Base-by-base conservation (phyloP, 2,113 vertebrate genomes). In the Bolborhynchus lineola region DNA sequence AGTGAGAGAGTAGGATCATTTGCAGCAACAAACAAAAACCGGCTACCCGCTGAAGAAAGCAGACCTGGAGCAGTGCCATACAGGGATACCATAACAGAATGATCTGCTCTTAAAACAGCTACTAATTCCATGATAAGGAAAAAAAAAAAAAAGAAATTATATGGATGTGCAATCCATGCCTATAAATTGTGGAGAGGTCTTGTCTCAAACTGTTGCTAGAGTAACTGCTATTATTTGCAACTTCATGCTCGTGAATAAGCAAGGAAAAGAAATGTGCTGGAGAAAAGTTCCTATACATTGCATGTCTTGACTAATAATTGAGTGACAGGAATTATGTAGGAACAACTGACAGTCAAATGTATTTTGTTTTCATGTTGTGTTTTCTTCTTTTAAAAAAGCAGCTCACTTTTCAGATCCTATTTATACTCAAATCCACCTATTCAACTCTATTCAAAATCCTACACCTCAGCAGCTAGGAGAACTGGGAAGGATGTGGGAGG, bases 301-400 rank as follows among this genome's bases (percentile, higher is more conserved):
- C 62, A 82, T 44, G 46, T 80, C 93, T 86, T 93, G 71, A 92
- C 77, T 96, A 92, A 93, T 76, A 92, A 93, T 39, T 90, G 78
- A 7, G 5, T 93, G 64, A 93, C 90, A 96, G 49, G 52, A 97
- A 87, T 92, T 93, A 95, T 63, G 62, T 31, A 94, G 84, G 65
- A 97, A 95, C 86, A 93, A 94, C 64, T 93, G 93, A 93, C 86
- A 95, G 71, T 63, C 87, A 95, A 86, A 95, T 76, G 67, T 80
- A 88, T 72, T 96, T 95, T 96, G 88, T 96, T 97, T 94, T 82
- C 7, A 35, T 82, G 50, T 88, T 88, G 28, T 94, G 82, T 92
- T 95, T 96, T 92, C 80, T 82, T 96, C 68, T 92, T 67, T 86
- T 46, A 95, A 95, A 71, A 91, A 47, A 80, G 28, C 96, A 95